Evolutionary conservation across 2,888 invertebrate genomes (phyloP).

Genomic region (Torymus tubicola): DNA sequence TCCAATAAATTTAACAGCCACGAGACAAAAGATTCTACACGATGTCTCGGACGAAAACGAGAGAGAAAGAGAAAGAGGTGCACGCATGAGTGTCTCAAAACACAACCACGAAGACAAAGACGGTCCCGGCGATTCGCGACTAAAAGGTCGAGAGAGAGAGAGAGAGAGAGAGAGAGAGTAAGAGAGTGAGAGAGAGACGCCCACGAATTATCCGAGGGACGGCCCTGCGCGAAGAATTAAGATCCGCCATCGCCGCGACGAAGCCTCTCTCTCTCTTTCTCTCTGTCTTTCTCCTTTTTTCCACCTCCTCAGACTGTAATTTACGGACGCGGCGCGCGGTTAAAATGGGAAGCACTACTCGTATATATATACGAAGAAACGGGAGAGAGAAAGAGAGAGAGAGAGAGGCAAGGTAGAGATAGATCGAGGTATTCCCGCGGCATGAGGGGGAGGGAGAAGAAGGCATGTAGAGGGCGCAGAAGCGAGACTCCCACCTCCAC

Average conservation of each 20-base stretch:
- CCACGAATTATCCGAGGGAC: slow-evolving; percentile 53
- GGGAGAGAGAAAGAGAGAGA: slow-evolving; percentile 49
- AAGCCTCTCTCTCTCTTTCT: not conserved
- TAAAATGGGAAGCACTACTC: slow-evolving; percentile 35
- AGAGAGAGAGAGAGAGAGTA: slow-evolving; percentile 50
- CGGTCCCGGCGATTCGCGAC: not conserved
- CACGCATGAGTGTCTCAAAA: not conserved
- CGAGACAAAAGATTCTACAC: slow-evolving; percentile 47
- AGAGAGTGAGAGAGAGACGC: slow-evolving; percentile 63
- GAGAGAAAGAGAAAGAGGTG: slow-evolving; percentile 37
- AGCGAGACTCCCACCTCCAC: slow-evolving; percentile 72
- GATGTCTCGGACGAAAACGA: slow-evolving; percentile 24
- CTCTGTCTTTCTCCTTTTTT: slow-evolving; percentile 3
- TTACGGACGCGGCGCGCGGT: slow-evolving; percentile 21
- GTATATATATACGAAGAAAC: slow-evolving; percentile 46
- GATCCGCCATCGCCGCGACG: slow-evolving; percentile 35
- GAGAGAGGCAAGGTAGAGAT: slow-evolving; percentile 64
- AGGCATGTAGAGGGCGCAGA: slow-evolving; percentile 68
- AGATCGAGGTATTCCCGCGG: no score
- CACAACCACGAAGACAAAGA: not conserved
- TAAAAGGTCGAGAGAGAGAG: slow-evolving; percentile 39
- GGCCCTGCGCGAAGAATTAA: slow-evolving; percentile 27
- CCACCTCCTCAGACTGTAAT: slow-evolving; percentile 33
- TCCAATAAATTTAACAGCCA: slow-evolving; percentile 33
- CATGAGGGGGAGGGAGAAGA: slow-evolving; percentile 54